These are phyloP conservation scores for Saccostrea glomerata DNA, from an alignment of 1,140 invertebrate species.

Conservation along the genomic window DNA sequence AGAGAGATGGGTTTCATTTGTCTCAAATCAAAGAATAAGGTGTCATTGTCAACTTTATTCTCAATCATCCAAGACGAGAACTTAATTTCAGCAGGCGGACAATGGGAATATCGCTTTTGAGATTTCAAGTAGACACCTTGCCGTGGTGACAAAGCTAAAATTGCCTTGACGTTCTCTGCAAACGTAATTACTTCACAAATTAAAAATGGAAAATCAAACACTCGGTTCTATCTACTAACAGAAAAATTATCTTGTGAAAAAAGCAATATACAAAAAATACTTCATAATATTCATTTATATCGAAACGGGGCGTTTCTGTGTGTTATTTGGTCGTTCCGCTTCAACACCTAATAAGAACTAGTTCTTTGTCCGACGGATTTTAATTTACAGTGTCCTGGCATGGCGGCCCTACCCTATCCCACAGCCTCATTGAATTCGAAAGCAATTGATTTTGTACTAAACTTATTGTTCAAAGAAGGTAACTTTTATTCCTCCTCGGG, in stretches of 20 bases:
- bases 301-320: slow-evolving; percentile 23
- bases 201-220: slow-evolving; percentile 38
- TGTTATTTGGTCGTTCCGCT: slow-evolving; percentile 30
- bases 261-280: slow-evolving; percentile 21
- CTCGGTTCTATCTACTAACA: slow-evolving; percentile 26
- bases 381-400: slow-evolving; percentile 30
- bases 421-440: not conserved
- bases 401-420: not conserved
- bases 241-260: slow-evolving; percentile 18
- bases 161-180: not conserved
- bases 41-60: slow-evolving; percentile 1
- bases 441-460: slow-evolving; percentile 8
- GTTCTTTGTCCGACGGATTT: slow-evolving; percentile 12
- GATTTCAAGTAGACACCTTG: not conserved
- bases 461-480: not conserved
- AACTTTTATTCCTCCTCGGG: slow-evolving; percentile 12
- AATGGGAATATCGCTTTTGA: slow-evolving; percentile 15
- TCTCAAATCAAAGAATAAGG: slow-evolving; percentile 36
- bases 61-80: slow-evolving; percentile 26
- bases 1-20: not conserved
- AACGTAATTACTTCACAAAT: slow-evolving; percentile 32
- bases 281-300: slow-evolving; percentile 37
- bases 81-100: not conserved
- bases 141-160: not conserved
- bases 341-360: slow-evolving; percentile 22